phyloP scores from a whole-genome alignment of 2,888 invertebrate species.

The Pristionchus fissidentatus region DNA sequence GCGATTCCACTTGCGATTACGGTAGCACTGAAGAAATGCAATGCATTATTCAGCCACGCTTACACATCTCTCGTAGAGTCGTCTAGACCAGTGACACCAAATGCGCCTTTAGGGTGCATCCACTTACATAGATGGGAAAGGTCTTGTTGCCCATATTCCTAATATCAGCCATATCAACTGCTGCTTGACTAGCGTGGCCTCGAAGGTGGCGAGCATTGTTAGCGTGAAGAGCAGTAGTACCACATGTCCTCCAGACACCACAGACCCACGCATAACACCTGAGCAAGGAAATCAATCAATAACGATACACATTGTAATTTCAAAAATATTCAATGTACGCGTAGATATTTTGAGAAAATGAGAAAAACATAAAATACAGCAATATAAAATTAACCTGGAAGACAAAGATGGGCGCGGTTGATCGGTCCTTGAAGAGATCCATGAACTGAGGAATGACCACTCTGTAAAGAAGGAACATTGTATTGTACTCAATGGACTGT shows the following conservation, averaged over 20 bases:
- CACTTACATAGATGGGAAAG: constrained; percentile 84
- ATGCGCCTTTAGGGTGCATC: no score
- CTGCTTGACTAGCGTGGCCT: constrained; percentile 97
- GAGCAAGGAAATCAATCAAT: background rate
- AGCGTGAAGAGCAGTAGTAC: constrained; percentile 75
- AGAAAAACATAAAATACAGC: constrained; percentile 1
- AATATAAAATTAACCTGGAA: constrained; percentile 83
- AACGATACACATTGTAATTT: background rate
- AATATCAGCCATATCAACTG: constrained; percentile 98
- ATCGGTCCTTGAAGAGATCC: constrained; percentile 95
- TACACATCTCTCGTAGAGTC: constrained; percentile 35
- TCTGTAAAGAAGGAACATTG: constrained; percentile 76
- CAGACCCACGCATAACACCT: constrained; percentile 94
- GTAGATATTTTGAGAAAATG: background rate
- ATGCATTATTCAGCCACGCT: constrained; percentile 37
- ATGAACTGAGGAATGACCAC: constrained; percentile 93
- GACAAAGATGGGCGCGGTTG: constrained; percentile 99
- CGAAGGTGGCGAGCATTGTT: constrained; percentile 79
- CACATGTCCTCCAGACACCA: constrained; percentile 94
- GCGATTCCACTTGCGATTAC: constrained; percentile 70
- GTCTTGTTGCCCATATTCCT: constrained; percentile 99
- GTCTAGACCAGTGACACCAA: background rate
- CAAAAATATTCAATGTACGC: background rate
- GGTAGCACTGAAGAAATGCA: constrained; percentile 62
- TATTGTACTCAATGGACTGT: background rate